These are phyloP conservation scores for cattle (Bos taurus) DNA, from an alignment of 2,113 vertebrate species.

Conservation along the genomic window DNA sequence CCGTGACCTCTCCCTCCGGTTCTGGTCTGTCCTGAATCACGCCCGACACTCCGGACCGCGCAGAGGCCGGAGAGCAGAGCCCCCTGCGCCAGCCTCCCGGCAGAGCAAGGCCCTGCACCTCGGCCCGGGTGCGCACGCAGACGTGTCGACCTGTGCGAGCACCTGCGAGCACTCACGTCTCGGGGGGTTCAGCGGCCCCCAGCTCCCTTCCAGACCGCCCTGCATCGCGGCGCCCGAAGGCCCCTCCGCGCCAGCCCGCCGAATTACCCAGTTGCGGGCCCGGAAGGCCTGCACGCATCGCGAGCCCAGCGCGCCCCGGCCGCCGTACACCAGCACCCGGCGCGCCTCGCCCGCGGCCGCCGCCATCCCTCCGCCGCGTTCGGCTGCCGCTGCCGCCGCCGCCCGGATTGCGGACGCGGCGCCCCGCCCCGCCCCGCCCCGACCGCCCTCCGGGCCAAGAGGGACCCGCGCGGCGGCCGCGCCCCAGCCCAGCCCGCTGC, in stretches of 20 bases:
- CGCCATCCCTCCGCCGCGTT: not conserved
- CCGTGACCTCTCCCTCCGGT: not conserved
- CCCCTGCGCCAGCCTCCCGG: not conserved
- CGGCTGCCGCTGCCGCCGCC: rapidly evolving
- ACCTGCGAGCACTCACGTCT: rapidly evolving
- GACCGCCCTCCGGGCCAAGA: not conserved
- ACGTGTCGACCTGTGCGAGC: rapidly evolving
- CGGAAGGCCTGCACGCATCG: slow-evolving; percentile 88
- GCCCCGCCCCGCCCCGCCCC: not conserved
- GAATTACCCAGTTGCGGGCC: slow-evolving; percentile 88
- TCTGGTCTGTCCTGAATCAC: not conserved
- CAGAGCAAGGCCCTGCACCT: not conserved
- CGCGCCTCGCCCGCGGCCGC: slow-evolving; percentile 71
- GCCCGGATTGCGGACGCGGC: rapidly evolving
- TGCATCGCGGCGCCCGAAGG: not conserved
- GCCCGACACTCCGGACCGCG: not conserved
- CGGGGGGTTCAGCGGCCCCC: not conserved
- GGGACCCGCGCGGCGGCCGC: not conserved
- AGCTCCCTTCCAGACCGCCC: not conserved
- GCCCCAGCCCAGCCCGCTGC: not conserved
- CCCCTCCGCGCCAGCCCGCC: not conserved
- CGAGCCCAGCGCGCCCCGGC: slow-evolving; percentile 89
- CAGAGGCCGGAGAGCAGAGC: rapidly evolving
- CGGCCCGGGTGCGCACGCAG: not conserved
- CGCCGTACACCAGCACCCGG: slow-evolving; percentile 91